Percentiles rank a stretch among this genome's conserved stretches.
These are phyloP conservation scores for Carassius auratus DNA, from an alignment of 2,113 vertebrate species.

Conservation along the genomic window DNA sequence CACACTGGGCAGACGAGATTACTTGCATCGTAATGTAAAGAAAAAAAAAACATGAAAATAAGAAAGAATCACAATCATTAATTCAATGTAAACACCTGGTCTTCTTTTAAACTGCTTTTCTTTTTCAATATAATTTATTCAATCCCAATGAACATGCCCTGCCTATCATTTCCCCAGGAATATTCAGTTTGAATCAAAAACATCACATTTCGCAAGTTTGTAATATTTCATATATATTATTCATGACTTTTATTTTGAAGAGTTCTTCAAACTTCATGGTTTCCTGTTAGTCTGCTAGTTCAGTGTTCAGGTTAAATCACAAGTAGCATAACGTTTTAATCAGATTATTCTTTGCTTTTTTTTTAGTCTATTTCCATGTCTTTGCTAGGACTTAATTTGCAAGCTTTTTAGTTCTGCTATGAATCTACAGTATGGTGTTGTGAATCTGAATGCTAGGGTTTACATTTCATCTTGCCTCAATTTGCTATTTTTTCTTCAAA, in stretches of 20 bases:
- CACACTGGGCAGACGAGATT: neutral
- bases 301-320: neutral
- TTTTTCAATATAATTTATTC: neutral
- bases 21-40: slow-evolving; percentile 28
- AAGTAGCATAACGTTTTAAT: too few species aligned
- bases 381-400: neutral
- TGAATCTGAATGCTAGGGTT: neutral
- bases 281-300: neutral
- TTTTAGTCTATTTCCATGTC: too few species aligned
- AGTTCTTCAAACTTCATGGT: neutral
- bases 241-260: neutral
- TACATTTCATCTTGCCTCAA: neutral
- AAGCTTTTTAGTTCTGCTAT: neutral
- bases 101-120: neutral
- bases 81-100: neutral
- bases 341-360: neutral
- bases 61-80: neutral
- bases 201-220: neutral
- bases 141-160: neutral
- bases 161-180: neutral
- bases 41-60: neutral
- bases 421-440: neutral
- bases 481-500: neutral
- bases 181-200: neutral
- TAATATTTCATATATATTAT: too few species aligned